These are phyloP conservation scores for Euspilapteryx auroguttella DNA, from an alignment of 2,888 invertebrate species.

Conservation along the genomic window DNA sequence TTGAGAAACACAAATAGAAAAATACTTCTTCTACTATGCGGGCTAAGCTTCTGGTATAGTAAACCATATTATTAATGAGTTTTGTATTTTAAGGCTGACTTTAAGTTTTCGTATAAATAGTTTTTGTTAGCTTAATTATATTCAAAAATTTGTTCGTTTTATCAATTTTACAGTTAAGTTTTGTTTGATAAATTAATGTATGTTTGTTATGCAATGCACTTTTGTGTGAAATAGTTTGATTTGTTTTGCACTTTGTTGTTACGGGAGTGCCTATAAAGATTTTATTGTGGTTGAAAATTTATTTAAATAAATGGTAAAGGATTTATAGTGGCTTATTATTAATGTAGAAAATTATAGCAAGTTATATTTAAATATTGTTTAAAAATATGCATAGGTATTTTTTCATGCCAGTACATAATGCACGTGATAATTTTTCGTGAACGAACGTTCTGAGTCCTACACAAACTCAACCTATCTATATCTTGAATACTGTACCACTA, in stretches of 20 bases:
- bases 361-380: too few species aligned
- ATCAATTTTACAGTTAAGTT: neutral
- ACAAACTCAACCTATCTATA: too few species aligned
- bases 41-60: too few species aligned
- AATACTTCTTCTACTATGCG: too few species aligned
- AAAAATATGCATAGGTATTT: slow-evolving; percentile 46
- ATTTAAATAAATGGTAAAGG: slow-evolving; percentile 42
- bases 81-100: slow-evolving; percentile 5
- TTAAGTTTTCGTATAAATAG: slow-evolving; percentile 1
- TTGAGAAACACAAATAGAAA: too few species aligned
- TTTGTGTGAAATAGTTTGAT: slow-evolving; percentile 32
- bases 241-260: slow-evolving; percentile 42
- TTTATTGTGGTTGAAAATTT: slow-evolving; percentile 34
- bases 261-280: slow-evolving; percentile 41
- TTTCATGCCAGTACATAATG: slow-evolving; percentile 45
- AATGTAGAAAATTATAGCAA: too few species aligned
- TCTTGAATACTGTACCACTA: too few species aligned
- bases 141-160: neutral
- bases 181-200: slow-evolving; percentile 12
- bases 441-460: slow-evolving; percentile 22
- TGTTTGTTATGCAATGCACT: slow-evolving; percentile 47
- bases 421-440: slow-evolving; percentile 54
- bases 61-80: too few species aligned
- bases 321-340: slow-evolving; percentile 23
- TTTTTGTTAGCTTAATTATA: neutral